Percentiles rank a stretch among this genome's conserved stretches.
Evolutionary conservation across 1,140 invertebrate genomes (phyloP).

Genomic region (Danaus plexippus): DNA sequence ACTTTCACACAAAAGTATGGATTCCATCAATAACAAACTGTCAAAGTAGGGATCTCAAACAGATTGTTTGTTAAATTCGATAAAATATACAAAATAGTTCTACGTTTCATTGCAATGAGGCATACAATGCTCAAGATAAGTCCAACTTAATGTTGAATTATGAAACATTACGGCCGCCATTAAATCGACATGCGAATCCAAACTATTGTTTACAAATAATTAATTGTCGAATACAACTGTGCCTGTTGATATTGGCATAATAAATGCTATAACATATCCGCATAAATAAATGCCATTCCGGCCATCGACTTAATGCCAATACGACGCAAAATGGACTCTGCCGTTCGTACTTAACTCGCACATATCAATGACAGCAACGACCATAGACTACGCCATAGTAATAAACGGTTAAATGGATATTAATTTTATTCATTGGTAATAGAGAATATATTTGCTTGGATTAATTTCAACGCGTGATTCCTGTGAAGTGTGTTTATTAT

Average conservation of each 20-base stretch:
- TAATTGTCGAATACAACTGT: constrained; percentile 65
- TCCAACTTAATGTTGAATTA: background rate
- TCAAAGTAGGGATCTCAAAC: no score
- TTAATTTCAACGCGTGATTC: constrained; percentile 48
- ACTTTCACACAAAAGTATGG: no score
- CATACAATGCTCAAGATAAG: no score
- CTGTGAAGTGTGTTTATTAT: no score
- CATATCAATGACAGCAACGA: no score
- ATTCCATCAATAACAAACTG: no score
- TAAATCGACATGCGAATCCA: constrained; percentile 27
- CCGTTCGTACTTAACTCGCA: no score
- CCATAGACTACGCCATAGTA: constrained; percentile 19
- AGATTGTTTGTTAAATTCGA: no score
- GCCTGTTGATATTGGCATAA: constrained; percentile 59
- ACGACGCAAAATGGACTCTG: no score
- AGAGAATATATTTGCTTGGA: constrained; percentile 66
- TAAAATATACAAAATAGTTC: background rate
- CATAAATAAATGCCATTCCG: constrained; percentile 41
- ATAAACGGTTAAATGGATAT: constrained; percentile 53
- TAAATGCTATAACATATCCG: constrained; percentile 57
- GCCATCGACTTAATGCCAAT: no score
- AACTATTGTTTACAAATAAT: constrained; percentile 66
- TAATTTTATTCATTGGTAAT: constrained; percentile 67
- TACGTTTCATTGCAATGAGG: background rate
- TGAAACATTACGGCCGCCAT: constrained; percentile 3